Conservation (phyloP, 2,797 vertebrate genomes). For the Phalanger gymnotis region DNA sequence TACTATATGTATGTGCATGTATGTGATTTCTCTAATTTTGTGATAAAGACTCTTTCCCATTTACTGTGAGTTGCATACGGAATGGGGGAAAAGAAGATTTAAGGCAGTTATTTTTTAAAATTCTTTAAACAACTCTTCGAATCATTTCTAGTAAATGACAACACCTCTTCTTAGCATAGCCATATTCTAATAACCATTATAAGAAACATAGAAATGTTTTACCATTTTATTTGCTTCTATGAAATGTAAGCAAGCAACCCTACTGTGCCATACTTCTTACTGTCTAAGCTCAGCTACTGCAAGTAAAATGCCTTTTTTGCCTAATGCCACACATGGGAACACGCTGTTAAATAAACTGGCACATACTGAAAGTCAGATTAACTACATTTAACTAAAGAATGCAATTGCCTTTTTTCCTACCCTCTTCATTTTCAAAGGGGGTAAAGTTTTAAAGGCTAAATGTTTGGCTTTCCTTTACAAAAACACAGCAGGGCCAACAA, state of each 20-base stretch:
- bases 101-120: neutral
- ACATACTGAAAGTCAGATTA: neutral
- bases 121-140: neutral
- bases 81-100: neutral
- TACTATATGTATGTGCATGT: neutral
- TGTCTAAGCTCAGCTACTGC: conserved; percentile 1
- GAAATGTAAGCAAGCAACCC: neutral
- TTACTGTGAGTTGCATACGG: neutral
- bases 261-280: neutral
- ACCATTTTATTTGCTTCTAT: neutral
- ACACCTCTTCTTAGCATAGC: neutral
- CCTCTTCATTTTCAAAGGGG: conserved; percentile 40
- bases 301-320: neutral
- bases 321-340: conserved; percentile 4
- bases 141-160: neutral
- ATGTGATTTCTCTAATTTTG: neutral
- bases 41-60: neutral
- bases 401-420: conserved; percentile 30
- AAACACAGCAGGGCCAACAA: conserved; percentile 45
- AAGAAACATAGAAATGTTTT: conserved; percentile 41
- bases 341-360: neutral
- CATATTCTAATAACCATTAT: neutral
- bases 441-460: conserved; percentile 44
- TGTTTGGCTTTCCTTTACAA: conserved; percentile 51
- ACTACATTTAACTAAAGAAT: conserved; percentile 5